Evolutionary conservation across 2,113 vertebrate species (phyloP).

Genomic region (Corvus moneduloides): DNA sequence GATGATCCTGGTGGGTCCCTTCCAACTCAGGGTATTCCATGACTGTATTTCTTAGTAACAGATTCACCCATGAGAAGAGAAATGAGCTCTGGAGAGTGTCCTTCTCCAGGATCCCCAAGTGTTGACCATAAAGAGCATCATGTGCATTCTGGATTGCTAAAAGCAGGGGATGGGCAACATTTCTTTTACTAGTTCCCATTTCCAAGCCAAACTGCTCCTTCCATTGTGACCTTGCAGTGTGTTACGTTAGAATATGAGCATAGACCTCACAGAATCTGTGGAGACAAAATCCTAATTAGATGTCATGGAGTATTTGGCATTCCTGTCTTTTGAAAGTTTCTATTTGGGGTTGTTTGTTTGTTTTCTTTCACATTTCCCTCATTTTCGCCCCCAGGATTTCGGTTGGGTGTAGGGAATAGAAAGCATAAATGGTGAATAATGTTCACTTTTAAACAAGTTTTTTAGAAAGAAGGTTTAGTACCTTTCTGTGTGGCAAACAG

Average conservation of each 20-base stretch:
- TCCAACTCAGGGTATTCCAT: neutral
- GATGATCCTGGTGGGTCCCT: neutral
- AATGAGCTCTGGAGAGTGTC: neutral
- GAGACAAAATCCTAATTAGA: neutral
- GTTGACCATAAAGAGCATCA: accelerated
- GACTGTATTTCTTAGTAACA: neutral
- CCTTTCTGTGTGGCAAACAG: neutral
- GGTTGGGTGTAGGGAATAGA: neutral
- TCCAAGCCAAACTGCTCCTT: neutral
- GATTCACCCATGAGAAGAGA: neutral
- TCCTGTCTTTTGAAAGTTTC: neutral
- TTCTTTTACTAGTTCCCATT: neutral
- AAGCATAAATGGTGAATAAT: neutral
- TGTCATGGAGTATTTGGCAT: accelerated
- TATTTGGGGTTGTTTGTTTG: neutral
- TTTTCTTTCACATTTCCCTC: neutral
- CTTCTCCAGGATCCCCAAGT: neutral
- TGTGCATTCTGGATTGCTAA: neutral
- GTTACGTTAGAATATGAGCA: neutral
- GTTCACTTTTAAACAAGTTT: neutral
- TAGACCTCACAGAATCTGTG: neutral
- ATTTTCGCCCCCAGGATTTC: accelerated
- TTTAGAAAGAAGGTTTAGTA: neutral
- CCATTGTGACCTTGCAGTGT: neutral
- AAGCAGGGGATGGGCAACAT: neutral